phyloP scores from a whole-genome alignment of 2,113 vertebrate species.

The Thunnus maccoyii region DNA sequence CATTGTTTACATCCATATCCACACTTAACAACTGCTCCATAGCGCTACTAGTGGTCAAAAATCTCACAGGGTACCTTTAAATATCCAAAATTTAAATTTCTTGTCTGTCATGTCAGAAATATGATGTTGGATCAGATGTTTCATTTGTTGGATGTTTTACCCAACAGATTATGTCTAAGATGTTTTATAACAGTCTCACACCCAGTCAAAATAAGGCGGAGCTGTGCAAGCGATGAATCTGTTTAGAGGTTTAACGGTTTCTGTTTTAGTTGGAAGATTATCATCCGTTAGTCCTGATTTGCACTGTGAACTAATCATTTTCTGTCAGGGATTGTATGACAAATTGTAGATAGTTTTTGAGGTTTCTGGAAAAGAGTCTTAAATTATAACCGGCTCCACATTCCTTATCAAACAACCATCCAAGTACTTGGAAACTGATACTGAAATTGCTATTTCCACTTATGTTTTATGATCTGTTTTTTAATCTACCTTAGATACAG shows the following conservation, averaged over 20 bases:
- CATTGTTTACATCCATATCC: too few relatives aligned
- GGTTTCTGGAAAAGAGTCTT: constrained; percentile 30
- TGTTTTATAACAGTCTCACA: neutral
- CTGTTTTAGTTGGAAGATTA: constrained; percentile 30
- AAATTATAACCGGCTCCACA: constrained; percentile 14
- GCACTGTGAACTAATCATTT: neutral
- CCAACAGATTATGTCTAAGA: neutral
- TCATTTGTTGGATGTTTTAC: neutral
- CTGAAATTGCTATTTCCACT: constrained; percentile 33
- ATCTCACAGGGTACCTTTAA: too few relatives aligned
- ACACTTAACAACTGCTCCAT: too few relatives aligned
- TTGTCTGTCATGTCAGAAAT: neutral
- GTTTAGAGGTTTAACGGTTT: neutral
- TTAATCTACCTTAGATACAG: neutral
- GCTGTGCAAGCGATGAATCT: constrained; percentile 17
- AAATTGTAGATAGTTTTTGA: constrained; percentile 33
- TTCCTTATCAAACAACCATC: constrained; percentile 35
- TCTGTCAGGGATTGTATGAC: constrained; percentile 37
- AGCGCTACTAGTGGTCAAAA: too few relatives aligned
- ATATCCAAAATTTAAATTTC: neutral
- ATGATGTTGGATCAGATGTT: neutral
- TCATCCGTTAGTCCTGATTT: constrained; percentile 8
- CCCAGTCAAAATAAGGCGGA: neutral
- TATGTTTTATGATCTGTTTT: constrained; percentile 33
- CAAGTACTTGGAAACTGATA: constrained; percentile 36